Base-by-base conservation (phyloP, 2,113 vertebrate genomes). In the Motacilla tschutschensis region DNA sequence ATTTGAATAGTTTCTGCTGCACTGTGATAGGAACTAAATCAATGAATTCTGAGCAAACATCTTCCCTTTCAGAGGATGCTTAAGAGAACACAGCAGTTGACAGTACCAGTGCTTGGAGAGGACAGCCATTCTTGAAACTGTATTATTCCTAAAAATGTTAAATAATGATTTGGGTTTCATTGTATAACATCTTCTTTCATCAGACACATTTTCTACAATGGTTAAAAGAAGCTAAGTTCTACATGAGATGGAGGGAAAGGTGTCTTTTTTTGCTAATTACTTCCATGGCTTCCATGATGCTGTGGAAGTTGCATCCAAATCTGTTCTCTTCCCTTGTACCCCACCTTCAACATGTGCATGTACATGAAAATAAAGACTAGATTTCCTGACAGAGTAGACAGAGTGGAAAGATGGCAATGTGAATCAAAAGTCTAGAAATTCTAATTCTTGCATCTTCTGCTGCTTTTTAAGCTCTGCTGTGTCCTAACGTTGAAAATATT, bases 1-100 rank as follows among this genome's bases (percentile, higher is more conserved):
- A 74, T 93, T 91, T 91, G 86, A 57, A 36, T 82, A 92, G 74
- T 87, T 88, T 90, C 82, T 94, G 53, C 84, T 92, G 83, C 38
- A 17, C 18, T 76, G 9, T 70, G 60, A 28, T 63, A 70, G 71
- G 60, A 81, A 46, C 72, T 67, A 59, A 83, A 75, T 88, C 36
- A 71, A 26, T 70, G 43, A 14, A 21, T 87, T 88, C 82, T 74
- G 40, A 72, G 54, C 59, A 78, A 91, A 67, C 21, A 19, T 63
- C 60, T 77, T 92, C 18, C 6, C 21, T 91, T 80, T 85, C 64
- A 85, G 48, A 67, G 76, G 57, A 33, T 1, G 1, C 50, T 58
- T n/a, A 65, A 55, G 70, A 62, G 43, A 55, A 31, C 5, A 5
- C 9, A 36, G 31, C 21, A 62, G 21, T 59, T 72, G 59, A 38